Evolutionary conservation across 2,797 vertebrate genomes (phyloP).

Genomic region (Euphonia xanthogaster): DNA sequence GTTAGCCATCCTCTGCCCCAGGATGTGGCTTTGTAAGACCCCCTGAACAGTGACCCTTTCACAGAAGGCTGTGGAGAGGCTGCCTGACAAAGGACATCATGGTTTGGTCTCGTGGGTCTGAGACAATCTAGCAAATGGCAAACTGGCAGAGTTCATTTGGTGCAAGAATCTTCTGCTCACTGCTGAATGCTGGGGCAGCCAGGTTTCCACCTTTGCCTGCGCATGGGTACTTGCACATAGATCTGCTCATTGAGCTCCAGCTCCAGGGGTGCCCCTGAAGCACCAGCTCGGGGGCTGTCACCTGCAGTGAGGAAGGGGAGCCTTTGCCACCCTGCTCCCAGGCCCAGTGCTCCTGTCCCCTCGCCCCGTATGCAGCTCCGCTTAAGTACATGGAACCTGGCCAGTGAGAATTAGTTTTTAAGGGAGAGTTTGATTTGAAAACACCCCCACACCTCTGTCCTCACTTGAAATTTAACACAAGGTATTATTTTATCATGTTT

Average conservation of each 20-base stretch:
- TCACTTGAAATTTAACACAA: neutral
- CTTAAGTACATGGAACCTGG: neutral
- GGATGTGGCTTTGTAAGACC: neutral
- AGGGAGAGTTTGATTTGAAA: neutral
- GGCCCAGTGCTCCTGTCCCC: rapidly evolving
- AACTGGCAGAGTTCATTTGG: neutral
- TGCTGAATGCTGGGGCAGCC: rapidly evolving
- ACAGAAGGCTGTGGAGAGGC: neutral
- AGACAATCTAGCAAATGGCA: neutral
- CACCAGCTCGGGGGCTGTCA: rapidly evolving
- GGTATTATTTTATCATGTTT: neutral
- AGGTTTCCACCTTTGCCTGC: neutral
- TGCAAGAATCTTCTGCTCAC: neutral
- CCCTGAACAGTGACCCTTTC: neutral
- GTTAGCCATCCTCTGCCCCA: neutral
- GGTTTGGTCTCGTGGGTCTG: neutral
- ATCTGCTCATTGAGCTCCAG: neutral
- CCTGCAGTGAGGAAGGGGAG: neutral
- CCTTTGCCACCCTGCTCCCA: neutral
- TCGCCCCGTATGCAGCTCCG: rapidly evolving
- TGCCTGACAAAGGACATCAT: neutral
- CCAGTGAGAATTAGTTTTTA: neutral
- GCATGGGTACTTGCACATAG: rapidly evolving
- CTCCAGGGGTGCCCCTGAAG: neutral
- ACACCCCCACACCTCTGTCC: neutral